Base-by-base conservation (phyloP, 2,888 invertebrate genomes). In the Apodemia zela region DNA sequence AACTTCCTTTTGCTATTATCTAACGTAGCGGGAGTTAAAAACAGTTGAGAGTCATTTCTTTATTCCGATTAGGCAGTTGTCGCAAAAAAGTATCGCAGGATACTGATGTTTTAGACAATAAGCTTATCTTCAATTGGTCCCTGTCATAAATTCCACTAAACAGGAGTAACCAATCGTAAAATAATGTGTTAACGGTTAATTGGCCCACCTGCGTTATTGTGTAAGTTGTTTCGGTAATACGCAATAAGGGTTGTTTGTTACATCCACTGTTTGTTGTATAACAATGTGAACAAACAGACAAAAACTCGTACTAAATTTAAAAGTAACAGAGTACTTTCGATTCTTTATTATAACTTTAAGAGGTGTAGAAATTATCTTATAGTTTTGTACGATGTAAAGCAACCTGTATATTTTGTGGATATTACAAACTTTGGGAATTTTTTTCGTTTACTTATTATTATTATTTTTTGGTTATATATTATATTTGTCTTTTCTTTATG, bases 221-320 rank as follows among this genome's bases (percentile, higher is more conserved):
- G 51, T 49, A 18, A 51, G 10, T 51, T 51, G 51, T 51, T 51
- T 51, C 51, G 51, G 18, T 51, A 51, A 51, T 21, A 21, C 51
- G 51, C 51, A 51, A 51, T 51, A 51, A 51, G 51, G 51, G 51
- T 51, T 67, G 42, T 33, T 65, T 66, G 60, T 51, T n/a, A 49
- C 61, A 58, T 49, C 63, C 61, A 62, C 54, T 15, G 62, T 60
- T 60, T 60, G 62, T 54, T 54, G 63, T 49, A 63, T 63, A 64
- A 67, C 63, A 63, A 64, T 65, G 33, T 59, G 63, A 66, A 67
- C 54, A 62, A 65, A 62, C 33, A 62, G 60, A 62, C 51, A 54
- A 54, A 54, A 21, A 21, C 51, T 54, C 15, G 51, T 25, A 11
- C 25, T 54, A 54, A 54, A 54, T 54, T 54, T 54, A 54, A 54